Percentiles rank a stretch among this genome's conserved stretches.
Evolutionary conservation across 2,888 invertebrate genomes (phyloP).

Genomic region (Diplazon laetatorius): DNA sequence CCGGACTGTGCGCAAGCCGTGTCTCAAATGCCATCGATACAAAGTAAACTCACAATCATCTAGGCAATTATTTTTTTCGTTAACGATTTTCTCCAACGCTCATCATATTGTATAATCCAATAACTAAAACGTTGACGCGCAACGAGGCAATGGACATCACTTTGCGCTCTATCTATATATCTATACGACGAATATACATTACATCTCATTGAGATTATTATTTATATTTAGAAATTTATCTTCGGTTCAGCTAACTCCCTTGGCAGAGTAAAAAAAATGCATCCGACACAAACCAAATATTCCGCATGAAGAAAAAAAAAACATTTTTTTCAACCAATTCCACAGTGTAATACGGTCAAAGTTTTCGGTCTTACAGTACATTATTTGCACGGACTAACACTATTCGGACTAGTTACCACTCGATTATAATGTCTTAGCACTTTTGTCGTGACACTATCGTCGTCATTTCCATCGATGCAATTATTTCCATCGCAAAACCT

Average conservation of each 20-base stretch:
- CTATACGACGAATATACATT: slow-evolving; percentile 37
- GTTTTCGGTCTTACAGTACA: no score
- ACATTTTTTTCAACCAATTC: no score
- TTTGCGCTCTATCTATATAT: slow-evolving; percentile 25
- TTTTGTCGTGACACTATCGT: no score
- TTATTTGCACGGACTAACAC: not conserved
- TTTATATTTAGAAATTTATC: slow-evolving; percentile 2
- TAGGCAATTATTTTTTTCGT: slow-evolving; percentile 33
- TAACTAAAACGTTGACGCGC: slow-evolving; percentile 19
- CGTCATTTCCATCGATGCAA: no score
- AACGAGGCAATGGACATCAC: slow-evolving; percentile 34
- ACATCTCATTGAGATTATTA: slow-evolving; percentile 12
- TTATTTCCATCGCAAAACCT: no score
- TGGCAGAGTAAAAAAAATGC: no score
- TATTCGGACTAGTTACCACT: not conserved
- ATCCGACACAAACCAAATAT: no score
- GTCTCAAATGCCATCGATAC: not conserved
- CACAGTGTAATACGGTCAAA: no score
- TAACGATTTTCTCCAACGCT: slow-evolving; percentile 22
- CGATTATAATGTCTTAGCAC: not conserved
- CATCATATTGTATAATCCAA: slow-evolving; percentile 9
- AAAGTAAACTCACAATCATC: slow-evolving; percentile 26
- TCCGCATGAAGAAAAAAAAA: no score
- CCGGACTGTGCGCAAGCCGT: not conserved
- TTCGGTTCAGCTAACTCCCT: no score